Percentiles rank a stretch among this genome's conserved stretches.
These are phyloP conservation scores for Elgaria multicarinata DNA, from an alignment of 2,113 vertebrate genomes.

Conservation along the genomic window DNA sequence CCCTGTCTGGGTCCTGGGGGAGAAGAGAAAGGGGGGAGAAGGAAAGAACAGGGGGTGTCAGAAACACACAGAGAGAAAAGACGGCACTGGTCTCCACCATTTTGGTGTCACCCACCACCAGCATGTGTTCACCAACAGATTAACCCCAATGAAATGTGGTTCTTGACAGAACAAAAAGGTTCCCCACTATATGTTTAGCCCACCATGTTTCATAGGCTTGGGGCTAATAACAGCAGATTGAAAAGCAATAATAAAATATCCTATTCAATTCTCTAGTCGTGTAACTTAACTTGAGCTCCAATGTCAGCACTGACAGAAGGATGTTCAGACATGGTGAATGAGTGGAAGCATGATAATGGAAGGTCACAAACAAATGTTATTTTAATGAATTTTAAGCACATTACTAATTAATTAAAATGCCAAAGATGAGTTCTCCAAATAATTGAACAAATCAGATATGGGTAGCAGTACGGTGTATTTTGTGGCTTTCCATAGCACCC, in stretches of 20 bases:
- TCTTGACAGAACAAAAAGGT: background rate
- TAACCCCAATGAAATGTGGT: background rate
- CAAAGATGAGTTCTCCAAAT: constrained; percentile 1
- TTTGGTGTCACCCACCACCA: no score
- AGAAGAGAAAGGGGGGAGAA: background rate
- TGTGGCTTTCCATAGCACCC: background rate
- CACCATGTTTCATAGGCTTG: background rate
- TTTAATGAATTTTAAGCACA: background rate
- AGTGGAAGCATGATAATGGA: background rate
- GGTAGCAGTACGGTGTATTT: constrained; percentile 14
- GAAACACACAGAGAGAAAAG: no score
- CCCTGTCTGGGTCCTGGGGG: background rate
- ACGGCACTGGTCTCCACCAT: no score
- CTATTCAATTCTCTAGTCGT: background rate
- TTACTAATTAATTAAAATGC: constrained; percentile 9
- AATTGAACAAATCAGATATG: constrained; percentile 28
- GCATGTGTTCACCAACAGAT: no score
- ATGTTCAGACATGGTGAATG: background rate
- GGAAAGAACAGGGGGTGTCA: background rate
- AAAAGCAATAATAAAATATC: background rate
- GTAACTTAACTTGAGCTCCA: background rate
- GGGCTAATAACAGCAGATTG: background rate
- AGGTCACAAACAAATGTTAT: background rate
- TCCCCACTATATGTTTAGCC: background rate
- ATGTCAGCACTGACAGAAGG: background rate